A percentile compares a stretch with the other conserved stretches of the same genome.
phyloP scores from a whole-genome alignment of 2,888 invertebrate species.

The Alloscopus bannaensis region DNA sequence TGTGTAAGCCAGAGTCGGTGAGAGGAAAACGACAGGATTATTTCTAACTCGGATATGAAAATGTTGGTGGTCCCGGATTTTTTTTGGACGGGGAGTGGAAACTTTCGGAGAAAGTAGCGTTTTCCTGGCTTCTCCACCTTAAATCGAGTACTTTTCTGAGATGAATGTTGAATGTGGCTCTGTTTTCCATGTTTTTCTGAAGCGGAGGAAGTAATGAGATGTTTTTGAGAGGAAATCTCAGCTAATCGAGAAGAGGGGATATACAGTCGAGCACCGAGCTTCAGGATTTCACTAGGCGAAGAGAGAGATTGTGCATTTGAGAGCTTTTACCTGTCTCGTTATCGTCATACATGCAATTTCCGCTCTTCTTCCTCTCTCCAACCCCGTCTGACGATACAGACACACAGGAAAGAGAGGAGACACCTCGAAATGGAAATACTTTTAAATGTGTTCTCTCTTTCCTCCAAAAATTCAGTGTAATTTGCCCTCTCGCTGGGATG shows the following conservation, averaged over 20 bases:
- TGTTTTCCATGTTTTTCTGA: neutral
- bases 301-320: neutral
- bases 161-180: too few relatives aligned
- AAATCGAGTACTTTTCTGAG: too few relatives aligned
- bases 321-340: constrained; percentile 54
- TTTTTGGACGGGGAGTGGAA: too few relatives aligned
- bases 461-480: neutral
- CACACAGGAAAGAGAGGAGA: neutral
- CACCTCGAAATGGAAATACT: neutral
- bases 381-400: neutral
- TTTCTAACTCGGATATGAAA: constrained; percentile 37
- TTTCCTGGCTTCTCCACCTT: constrained; percentile 18
- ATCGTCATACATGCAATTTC: constrained; percentile 48
- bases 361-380: constrained; percentile 28
- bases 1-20: constrained; percentile 7
- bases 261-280: constrained; percentile 1
- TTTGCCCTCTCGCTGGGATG: too few relatives aligned
- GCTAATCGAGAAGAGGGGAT: neutral
- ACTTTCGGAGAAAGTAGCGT: constrained; percentile 3
- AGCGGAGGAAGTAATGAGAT: neutral
- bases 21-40: too few relatives aligned
- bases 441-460: neutral
- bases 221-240: neutral
- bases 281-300: neutral
- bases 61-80: too few relatives aligned